phyloP scores from a whole-genome alignment of 2,113 vertebrate species.

The Gavialis gangeticus region DNA sequence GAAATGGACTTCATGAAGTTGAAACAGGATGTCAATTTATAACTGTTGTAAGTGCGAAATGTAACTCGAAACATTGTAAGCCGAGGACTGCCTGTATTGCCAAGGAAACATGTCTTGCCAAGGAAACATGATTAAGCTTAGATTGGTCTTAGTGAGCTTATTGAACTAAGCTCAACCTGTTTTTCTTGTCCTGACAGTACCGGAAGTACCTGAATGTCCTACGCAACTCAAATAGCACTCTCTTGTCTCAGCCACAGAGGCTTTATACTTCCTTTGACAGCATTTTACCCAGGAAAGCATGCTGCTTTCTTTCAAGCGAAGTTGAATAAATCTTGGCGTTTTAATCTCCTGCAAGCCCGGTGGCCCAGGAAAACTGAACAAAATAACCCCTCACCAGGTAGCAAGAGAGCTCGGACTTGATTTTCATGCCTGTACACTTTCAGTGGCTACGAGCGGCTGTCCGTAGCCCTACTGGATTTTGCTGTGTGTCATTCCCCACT shows the following conservation, averaged over 20 bases:
- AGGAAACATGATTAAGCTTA: not conserved
- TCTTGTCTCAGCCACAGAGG: not conserved
- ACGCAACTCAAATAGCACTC: not conserved
- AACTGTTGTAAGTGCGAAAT: too few species aligned
- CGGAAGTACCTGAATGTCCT: not conserved
- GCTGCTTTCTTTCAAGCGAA: rapidly evolving
- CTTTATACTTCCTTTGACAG: not conserved
- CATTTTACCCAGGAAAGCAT: not conserved
- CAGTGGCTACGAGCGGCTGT: not conserved
- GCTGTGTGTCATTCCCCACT: too few species aligned
- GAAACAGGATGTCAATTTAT: too few species aligned
- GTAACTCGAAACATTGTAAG: too few species aligned
- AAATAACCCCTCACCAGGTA: not conserved
- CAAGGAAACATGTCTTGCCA: not conserved
- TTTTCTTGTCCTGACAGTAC: not conserved
- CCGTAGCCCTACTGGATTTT: not conserved
- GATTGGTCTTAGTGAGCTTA: too few species aligned
- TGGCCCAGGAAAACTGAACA: not conserved
- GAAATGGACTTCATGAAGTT: too few species aligned
- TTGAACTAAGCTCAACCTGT: not conserved
- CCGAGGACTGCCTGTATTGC: too few species aligned
- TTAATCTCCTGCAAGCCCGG: not conserved
- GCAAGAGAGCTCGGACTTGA: not conserved
- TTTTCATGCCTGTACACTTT: not conserved
- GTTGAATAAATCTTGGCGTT: not conserved